Base-by-base conservation (phyloP, 2,113 vertebrate species). In the Speoplatyrhinus poulsoni region DNA sequence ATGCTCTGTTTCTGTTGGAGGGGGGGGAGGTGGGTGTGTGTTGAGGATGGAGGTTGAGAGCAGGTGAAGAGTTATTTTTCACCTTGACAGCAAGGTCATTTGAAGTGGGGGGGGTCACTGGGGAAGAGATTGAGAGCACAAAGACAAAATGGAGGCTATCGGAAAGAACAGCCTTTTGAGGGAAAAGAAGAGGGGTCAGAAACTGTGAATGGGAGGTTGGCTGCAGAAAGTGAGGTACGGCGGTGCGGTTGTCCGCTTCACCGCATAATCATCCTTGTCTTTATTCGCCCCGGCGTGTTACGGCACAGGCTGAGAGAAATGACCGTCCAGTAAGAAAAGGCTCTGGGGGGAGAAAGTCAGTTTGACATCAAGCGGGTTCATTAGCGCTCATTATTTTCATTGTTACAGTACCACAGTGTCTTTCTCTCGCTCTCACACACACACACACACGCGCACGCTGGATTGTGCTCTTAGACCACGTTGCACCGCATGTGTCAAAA, bases 81-180 rank as follows among this genome's bases (percentile, higher is more conserved):
- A 87, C 65, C 66, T 67, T 77, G 84, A 85, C 76, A 77, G 78
- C 72, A 87, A 88, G 87, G 86, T 92, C 83, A 84, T 81, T 77
- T 77, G 65, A 68, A 63, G 79, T 75, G 70, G 49, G 41, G 41
- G 49, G 67, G 58, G 56, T 33, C 46, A 9, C 58, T 73, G 73
- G 67, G 54, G 33, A 48, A 79, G 66, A 9, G 50, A 82, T 70
- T 52, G 68, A 82, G 77, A 70, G 65, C 8, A 52, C 13, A 11
- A 52, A 15, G 49, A 52, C 49, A 12, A 52, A 52, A 52, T 12
- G 49, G 13, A 52, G 1, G 49, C 49, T 4, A 50, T 11, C 10
- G 13, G 49, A 50, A 10, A 11, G 10, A 11, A 15, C 4, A 50
- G 13, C 49, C 10, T 12, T 11, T 11, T 1, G 49, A 50, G 47